Evolutionary conservation across 2,888 invertebrate genomes (phyloP).

Genomic region (Hoplodrina blanda): DNA sequence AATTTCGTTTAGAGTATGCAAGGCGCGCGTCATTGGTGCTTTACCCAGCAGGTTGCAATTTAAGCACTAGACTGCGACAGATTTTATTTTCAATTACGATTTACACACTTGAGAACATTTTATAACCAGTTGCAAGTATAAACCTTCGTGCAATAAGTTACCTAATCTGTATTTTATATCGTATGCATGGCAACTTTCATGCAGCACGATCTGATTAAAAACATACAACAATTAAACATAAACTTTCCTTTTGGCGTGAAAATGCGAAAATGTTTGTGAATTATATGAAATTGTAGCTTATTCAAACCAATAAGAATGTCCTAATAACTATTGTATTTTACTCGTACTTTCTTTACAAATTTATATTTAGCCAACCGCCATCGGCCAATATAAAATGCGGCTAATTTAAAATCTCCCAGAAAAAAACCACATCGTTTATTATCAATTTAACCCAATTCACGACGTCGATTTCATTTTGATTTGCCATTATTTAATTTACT

Average conservation of each 20-base stretch:
- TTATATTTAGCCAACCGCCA: slow-evolving; percentile 3
- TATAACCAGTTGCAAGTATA: background rate
- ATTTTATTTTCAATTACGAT: background rate
- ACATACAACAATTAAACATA: background rate
- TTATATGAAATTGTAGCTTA: background rate
- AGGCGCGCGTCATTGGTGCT: too few species aligned
- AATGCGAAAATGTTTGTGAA: too few species aligned
- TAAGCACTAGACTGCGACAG: background rate
- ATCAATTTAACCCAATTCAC: slow-evolving; percentile 52
- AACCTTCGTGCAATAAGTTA: background rate
- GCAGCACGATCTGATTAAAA: background rate
- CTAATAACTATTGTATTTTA: slow-evolving; percentile 8
- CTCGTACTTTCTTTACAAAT: slow-evolving; percentile 20
- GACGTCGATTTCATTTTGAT: slow-evolving; percentile 50
- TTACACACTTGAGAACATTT: slow-evolving; percentile 6
- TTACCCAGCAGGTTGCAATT: too few species aligned
- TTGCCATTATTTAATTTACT: slow-evolving; percentile 52
- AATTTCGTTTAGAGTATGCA: too few species aligned
- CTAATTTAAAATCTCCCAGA: slow-evolving; percentile 38
- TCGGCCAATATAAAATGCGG: background rate
- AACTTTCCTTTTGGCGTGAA: background rate
- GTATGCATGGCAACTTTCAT: background rate
- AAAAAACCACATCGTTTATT: slow-evolving; percentile 24
- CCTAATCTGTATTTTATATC: slow-evolving; percentile 28
- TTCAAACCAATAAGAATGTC: background rate